A percentile compares a stretch with the other conserved stretches of the same genome.
Evolutionary conservation across 2,888 invertebrate species (phyloP).

Genomic region (Melitaea athalia): DNA sequence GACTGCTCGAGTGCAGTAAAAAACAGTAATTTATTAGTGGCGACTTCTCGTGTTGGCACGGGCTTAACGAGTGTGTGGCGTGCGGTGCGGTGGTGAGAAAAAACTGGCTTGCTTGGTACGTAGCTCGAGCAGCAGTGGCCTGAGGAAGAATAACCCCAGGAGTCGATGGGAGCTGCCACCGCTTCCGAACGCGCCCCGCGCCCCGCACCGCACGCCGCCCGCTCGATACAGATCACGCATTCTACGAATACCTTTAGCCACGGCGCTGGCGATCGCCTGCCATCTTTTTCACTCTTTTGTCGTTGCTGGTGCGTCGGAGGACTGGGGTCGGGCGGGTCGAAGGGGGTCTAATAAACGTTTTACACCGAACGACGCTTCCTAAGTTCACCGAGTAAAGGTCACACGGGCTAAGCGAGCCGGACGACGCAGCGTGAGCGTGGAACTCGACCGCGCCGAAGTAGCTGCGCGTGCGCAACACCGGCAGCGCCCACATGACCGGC

Average conservation of each 20-base stretch:
- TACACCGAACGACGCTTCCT: constrained; percentile 79
- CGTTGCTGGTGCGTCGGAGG: constrained; percentile 63
- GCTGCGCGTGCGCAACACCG: constrained; percentile 80
- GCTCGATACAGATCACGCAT: constrained; percentile 83
- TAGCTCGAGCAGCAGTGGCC: constrained; percentile 82
- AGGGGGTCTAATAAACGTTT: constrained; percentile 78
- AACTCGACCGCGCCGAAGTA: constrained; percentile 75
- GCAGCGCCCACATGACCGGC: constrained; percentile 80
- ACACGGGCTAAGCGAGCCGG: constrained; percentile 76
- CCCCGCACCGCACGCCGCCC: constrained; percentile 65
- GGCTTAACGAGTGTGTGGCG: constrained; percentile 84
- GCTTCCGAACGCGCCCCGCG: constrained; percentile 79
- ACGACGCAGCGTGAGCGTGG: constrained; percentile 77
- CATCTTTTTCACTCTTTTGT: constrained; percentile 75
- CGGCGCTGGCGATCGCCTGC: constrained; percentile 70
- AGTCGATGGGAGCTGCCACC: constrained; percentile 83
- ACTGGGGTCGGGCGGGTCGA: constrained; percentile 66
- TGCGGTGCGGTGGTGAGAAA: constrained; percentile 84
- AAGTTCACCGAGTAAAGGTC: constrained; percentile 82
- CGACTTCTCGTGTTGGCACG: constrained; percentile 85
- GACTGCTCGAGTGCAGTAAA: constrained; percentile 81
- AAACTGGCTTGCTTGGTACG: constrained; percentile 83
- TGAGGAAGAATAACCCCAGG: constrained; percentile 83
- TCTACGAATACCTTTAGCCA: constrained; percentile 80
- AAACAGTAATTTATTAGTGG: constrained; percentile 84